phyloP scores from a whole-genome alignment of 2,113 vertebrate species.

The Oryctolagus cuniculus region DNA sequence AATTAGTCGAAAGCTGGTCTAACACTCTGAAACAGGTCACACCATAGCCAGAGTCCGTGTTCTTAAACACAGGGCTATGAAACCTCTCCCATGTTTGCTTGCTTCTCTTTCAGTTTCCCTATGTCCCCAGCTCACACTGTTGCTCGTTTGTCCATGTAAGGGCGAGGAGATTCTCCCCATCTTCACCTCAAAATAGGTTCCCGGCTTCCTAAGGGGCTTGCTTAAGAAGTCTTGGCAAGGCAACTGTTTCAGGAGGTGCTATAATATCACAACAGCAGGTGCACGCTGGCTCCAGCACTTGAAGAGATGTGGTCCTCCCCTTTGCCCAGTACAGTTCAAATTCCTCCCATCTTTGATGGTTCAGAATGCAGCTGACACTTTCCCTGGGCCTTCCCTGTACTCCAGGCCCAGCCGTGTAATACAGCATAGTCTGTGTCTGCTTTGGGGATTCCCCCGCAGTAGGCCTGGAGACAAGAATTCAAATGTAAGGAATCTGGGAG shows the following conservation, averaged over 20 bases:
- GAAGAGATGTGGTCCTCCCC: background rate
- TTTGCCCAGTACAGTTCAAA: background rate
- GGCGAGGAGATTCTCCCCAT: background rate
- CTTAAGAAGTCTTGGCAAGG: background rate
- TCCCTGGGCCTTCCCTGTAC: background rate
- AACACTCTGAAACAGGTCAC: slow-evolving; percentile 66
- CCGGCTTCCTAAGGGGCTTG: background rate
- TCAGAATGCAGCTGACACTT: background rate
- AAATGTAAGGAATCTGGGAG: slow-evolving; percentile 8
- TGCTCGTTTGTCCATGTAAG: slow-evolving; percentile 5
- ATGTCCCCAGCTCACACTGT: background rate
- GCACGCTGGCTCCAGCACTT: background rate
- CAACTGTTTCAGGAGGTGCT: background rate
- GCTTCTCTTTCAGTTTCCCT: background rate
- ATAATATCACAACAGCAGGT: background rate
- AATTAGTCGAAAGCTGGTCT: slow-evolving; percentile 65
- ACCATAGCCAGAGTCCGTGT: background rate
- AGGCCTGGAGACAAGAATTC: slow-evolving; percentile 27
- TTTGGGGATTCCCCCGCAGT: slow-evolving; percentile 31
- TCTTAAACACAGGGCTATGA: background rate
- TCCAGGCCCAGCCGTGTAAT: background rate
- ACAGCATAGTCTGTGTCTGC: background rate
- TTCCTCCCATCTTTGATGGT: background rate
- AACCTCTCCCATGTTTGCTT: background rate
- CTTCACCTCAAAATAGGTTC: background rate